phyloP scores from a whole-genome alignment of 2,113 vertebrate species.

The Myotis lucifugus region DNA sequence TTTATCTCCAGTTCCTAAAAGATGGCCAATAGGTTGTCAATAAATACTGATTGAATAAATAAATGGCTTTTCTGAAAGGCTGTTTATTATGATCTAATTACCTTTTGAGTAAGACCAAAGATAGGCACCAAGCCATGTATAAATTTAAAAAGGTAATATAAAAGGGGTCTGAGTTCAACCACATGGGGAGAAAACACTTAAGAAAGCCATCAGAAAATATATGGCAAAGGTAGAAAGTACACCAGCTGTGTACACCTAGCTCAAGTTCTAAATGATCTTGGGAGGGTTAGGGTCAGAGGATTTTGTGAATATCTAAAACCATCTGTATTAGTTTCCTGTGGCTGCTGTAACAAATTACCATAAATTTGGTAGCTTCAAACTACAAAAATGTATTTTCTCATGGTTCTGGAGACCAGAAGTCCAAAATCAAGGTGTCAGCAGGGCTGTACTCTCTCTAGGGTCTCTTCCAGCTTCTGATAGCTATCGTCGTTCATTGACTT shows the following conservation, averaged over 20 bases:
- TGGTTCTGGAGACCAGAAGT: background rate
- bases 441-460: background rate
- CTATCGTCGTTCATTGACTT: background rate
- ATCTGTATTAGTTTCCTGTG: background rate
- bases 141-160: background rate
- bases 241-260: background rate
- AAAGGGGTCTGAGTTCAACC: background rate
- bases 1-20: slow-evolving; percentile 10
- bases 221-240: background rate
- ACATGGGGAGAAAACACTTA: background rate
- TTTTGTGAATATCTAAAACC: background rate
- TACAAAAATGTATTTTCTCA: background rate
- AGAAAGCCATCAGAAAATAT: background rate
- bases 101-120: background rate
- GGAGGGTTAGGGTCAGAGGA: background rate
- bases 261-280: background rate
- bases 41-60: background rate
- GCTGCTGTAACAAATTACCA: background rate
- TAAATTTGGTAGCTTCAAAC: background rate
- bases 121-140: background rate
- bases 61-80: background rate
- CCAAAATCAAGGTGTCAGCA: background rate
- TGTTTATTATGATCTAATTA: background rate
- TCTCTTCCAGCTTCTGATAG: background rate
- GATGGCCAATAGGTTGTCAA: background rate